phyloP scores from a whole-genome alignment of 2,888 invertebrate species.

The Lasioglossum vierecki region DNA sequence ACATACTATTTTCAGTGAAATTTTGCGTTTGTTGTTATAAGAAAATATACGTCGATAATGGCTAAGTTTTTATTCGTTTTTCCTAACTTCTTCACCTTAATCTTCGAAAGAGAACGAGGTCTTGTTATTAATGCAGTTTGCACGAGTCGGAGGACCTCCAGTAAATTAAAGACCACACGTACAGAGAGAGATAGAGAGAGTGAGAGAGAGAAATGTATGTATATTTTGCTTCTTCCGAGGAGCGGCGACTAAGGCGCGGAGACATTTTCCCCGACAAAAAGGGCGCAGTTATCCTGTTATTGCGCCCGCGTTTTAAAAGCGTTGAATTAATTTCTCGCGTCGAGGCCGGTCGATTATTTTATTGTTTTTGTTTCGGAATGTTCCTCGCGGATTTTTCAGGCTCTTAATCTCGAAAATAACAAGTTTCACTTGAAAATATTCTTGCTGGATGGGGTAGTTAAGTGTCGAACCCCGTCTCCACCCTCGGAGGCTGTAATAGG shows the following conservation, averaged over 20 bases:
- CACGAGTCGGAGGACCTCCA: constrained; percentile 22
- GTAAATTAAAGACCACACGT: constrained; percentile 41
- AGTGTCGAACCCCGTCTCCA: not conserved
- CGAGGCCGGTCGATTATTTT: not conserved
- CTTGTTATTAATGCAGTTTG: constrained; percentile 49
- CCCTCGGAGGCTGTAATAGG: not conserved
- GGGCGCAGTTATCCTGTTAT: constrained; percentile 2
- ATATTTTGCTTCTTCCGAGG: not conserved
- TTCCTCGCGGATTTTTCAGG: not conserved
- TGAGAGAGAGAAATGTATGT: not conserved
- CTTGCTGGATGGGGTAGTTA: not conserved
- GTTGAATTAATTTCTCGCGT: constrained; percentile 18
- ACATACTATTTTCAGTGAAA: too few species aligned
- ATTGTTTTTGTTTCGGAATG: not conserved
- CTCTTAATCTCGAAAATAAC: not conserved
- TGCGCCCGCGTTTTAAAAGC: not conserved
- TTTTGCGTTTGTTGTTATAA: too few species aligned
- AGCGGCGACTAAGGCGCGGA: not conserved
- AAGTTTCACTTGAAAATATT: not conserved
- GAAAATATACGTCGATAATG: constrained; percentile 21
- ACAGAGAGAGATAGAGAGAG: not conserved
- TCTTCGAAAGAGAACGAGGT: constrained; percentile 26
- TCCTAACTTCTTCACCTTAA: not conserved
- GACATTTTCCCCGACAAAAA: constrained; percentile 32
- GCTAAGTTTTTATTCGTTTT: constrained; percentile 19